phyloP scores from a whole-genome alignment of 2,797 vertebrate species.

The Calcarius lapponicus region DNA sequence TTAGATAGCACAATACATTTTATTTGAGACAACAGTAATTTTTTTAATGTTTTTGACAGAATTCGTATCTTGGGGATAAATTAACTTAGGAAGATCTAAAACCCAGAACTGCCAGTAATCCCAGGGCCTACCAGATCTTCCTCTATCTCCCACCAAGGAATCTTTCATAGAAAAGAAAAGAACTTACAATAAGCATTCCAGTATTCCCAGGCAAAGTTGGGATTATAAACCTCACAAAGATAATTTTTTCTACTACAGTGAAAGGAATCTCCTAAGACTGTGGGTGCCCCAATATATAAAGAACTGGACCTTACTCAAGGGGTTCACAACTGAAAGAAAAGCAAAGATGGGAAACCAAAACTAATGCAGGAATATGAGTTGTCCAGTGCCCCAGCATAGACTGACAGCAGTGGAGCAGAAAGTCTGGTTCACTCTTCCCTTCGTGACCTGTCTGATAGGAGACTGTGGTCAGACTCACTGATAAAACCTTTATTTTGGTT shows the following conservation, averaged over 20 bases:
- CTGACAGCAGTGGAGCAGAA: not conserved
- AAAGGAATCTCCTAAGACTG: not conserved
- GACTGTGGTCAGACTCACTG: not conserved
- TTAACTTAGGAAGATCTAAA: not conserved
- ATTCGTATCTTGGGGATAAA: not conserved
- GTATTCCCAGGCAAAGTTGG: not conserved
- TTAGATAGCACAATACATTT: not conserved
- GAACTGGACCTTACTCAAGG: not conserved
- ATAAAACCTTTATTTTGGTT: not conserved
- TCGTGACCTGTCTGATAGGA: not conserved
- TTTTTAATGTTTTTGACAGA: not conserved
- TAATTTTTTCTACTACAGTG: not conserved
- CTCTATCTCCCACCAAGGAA: not conserved
- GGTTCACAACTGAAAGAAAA: not conserved
- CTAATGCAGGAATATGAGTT: not conserved
- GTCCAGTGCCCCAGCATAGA: not conserved
- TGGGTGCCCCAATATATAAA: not conserved
- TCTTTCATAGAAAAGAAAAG: not conserved
- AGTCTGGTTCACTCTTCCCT: not conserved
- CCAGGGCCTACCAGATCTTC: not conserved
- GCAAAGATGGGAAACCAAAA: not conserved
- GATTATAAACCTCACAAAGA: not conserved
- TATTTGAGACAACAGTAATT: not conserved
- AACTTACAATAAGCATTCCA: fast-evolving
- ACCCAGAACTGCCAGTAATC: not conserved